These are phyloP conservation scores for Gasteruption jaculator DNA, from an alignment of 2,888 invertebrate species.

Conservation along the genomic window DNA sequence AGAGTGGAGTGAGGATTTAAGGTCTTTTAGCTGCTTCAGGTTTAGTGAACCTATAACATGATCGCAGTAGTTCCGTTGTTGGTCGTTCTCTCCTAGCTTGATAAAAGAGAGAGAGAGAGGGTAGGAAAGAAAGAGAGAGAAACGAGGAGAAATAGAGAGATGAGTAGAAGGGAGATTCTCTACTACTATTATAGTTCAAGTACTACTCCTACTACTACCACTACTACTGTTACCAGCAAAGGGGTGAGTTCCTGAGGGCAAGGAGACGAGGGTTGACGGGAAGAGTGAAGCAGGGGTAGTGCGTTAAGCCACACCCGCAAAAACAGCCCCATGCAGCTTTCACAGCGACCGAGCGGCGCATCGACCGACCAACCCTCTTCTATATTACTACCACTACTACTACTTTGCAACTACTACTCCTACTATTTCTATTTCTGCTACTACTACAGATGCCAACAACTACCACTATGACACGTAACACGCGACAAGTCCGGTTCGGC, in stretches of 20 bases:
- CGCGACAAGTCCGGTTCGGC: constrained; percentile 45
- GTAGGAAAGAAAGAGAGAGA: constrained; percentile 10
- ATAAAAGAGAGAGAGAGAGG: constrained; percentile 11
- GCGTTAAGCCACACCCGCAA: constrained; percentile 50
- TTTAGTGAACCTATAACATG: too few relatives aligned
- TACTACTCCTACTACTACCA: too few relatives aligned
- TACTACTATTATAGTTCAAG: constrained; percentile 7
- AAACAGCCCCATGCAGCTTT: constrained; percentile 45
- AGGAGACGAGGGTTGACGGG: constrained; percentile 37
- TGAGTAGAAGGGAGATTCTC: constrained; percentile 4
- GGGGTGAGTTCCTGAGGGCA: constrained; percentile 35
- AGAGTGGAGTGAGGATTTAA: too few relatives aligned
- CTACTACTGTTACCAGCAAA: constrained; percentile 1
- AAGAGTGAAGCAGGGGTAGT: constrained; percentile 33
- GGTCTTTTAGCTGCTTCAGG: too few relatives aligned
- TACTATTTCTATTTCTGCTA: too few relatives aligned
- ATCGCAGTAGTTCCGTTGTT: too few relatives aligned
- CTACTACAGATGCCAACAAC: too few relatives aligned
- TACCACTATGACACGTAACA: constrained; percentile 36
- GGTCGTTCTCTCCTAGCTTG: too few relatives aligned
- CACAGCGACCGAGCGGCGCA: constrained; percentile 41
- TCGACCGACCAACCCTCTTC: constrained; percentile 36
- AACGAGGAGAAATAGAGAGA: constrained; percentile 15
- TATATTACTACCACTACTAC: constrained; percentile 26
- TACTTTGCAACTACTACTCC: too few relatives aligned